Evolutionary conservation across 2,113 vertebrate genomes (phyloP), one percentile per base, ranked within the genome.

Genomic region (Notiomystis cincta): DNA sequence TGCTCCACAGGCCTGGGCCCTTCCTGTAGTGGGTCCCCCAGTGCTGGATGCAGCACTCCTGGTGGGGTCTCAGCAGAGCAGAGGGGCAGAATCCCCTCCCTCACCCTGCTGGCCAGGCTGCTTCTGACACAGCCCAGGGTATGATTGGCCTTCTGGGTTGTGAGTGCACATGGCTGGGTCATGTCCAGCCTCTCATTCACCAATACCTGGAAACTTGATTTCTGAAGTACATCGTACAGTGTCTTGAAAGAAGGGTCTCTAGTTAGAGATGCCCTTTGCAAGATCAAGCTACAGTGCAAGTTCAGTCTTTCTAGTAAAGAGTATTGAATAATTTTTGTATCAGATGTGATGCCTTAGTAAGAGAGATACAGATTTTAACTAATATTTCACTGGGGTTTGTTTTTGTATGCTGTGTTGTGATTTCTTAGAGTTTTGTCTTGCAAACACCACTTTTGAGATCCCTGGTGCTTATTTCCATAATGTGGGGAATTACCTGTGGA

Each of bases 61-160:
- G 40, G 14, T 31, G 45, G 35, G 31, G 9, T 56, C 33, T 72
- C 27, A 82, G 0, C 1, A 53, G 57, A 44, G 45, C 2, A 54
- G 65, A 38, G 28, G 25, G n/a, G 8, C 15, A 82, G 37, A 35
- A 37, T 62, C 78, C 6, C 28, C 15, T 62, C 33, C 25, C 42
- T 57, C 0, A 3, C 12, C 47, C 48, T 69, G 37, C 72, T 87
- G 82, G 7, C 30, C 21, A 8, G 0, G 0, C 35, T 67, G 7
- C 11, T 51, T 37, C 42, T 3, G 10, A 20, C 28, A 15, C 30
- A 67, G 30, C 25, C 22, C 33, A 33, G 58, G 71, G 3, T 18
- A 2, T 0, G 2, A 3, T 7, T 66, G 33, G 22, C 54, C 13
- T 50, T 30, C 35, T 35, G 60, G 17, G 31, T 3, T 60, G 20